Percentiles rank a stretch among this genome's conserved stretches.
These are phyloP conservation scores for Ectemnius continuus DNA, from an alignment of 2,888 invertebrate genomes.

Conservation along the genomic window DNA sequence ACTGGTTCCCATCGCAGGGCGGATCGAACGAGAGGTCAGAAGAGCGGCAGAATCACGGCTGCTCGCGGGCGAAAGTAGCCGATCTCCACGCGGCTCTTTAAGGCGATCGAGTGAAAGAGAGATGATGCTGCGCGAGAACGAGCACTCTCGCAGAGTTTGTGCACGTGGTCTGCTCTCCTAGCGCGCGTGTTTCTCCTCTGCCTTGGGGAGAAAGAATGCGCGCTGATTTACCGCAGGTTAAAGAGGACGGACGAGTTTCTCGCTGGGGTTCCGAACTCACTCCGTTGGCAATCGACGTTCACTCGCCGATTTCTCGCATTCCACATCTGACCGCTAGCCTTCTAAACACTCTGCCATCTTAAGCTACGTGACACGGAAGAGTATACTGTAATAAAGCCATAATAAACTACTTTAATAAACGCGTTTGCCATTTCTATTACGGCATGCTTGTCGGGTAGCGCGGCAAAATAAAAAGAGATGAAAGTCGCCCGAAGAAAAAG, in stretches of 20 bases:
- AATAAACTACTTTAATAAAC: no score
- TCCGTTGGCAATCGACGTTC: no score
- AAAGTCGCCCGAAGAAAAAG: conserved; percentile 24
- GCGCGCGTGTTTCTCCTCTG: neutral
- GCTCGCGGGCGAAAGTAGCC: conserved; percentile 37
- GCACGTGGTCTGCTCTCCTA: conserved; percentile 9
- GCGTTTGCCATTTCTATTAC: no score
- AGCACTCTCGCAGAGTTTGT: neutral
- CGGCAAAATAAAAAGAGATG: conserved; percentile 25
- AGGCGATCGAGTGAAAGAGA: conserved; percentile 30
- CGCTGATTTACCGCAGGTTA: conserved; percentile 20
- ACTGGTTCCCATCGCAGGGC: conserved; percentile 14
- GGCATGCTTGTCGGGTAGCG: conserved; percentile 12
- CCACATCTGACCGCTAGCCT: no score
- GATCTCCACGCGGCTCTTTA: conserved; percentile 17
- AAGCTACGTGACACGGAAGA: no score
- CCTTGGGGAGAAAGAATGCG: conserved; percentile 11
- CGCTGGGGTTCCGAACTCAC: conserved; percentile 8
- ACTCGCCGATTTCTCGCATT: no score
- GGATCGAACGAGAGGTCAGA: conserved; percentile 5
- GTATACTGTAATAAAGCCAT: no score
- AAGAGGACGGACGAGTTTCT: conserved; percentile 25
- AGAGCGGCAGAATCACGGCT: conserved; percentile 5
- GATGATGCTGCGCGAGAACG: conserved; percentile 11
- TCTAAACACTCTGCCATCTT: no score